Conservation (phyloP, 2,888 invertebrate genomes). For the Syritta pipiens region DNA sequence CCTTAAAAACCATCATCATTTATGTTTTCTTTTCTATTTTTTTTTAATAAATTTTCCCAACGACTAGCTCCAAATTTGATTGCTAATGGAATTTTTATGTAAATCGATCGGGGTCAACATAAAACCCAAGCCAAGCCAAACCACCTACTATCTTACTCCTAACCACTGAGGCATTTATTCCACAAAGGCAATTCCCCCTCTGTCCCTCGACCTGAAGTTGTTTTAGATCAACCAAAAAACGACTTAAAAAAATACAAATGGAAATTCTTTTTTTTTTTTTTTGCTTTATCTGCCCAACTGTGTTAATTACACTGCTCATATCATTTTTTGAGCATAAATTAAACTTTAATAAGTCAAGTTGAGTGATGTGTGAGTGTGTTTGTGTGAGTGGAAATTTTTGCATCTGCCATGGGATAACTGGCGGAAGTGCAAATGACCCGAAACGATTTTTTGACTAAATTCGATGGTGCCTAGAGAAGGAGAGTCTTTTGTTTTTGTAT, state of each 20-base stretch:
- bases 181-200: constrained; percentile 48
- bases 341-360: constrained; percentile 28
- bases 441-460: constrained; percentile 29
- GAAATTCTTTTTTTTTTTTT: constrained; percentile 8
- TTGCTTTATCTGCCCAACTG: constrained; percentile 47
- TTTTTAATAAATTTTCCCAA: constrained; percentile 6
- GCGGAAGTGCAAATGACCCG: constrained; percentile 66
- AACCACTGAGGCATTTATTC: constrained; percentile 52
- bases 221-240: constrained; percentile 37
- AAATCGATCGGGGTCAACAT: constrained; percentile 59
- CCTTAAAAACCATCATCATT: too few relatives aligned
- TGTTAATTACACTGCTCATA: constrained; percentile 55
- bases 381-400: too few relatives aligned
- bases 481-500: neutral
- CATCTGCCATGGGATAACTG: constrained; percentile 34
- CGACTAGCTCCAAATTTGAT: constrained; percentile 28
- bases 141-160: constrained; percentile 51
- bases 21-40: too few relatives aligned
- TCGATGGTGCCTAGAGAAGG: neutral
- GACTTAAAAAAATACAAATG: constrained; percentile 28
- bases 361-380: too few relatives aligned
- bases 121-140: too few relatives aligned
- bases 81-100: constrained; percentile 62
- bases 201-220: neutral
- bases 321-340: constrained; percentile 53